These are phyloP conservation scores for Oreotragus oreotragus DNA, from an alignment of 2,113 vertebrate species.

Conservation along the genomic window DNA sequence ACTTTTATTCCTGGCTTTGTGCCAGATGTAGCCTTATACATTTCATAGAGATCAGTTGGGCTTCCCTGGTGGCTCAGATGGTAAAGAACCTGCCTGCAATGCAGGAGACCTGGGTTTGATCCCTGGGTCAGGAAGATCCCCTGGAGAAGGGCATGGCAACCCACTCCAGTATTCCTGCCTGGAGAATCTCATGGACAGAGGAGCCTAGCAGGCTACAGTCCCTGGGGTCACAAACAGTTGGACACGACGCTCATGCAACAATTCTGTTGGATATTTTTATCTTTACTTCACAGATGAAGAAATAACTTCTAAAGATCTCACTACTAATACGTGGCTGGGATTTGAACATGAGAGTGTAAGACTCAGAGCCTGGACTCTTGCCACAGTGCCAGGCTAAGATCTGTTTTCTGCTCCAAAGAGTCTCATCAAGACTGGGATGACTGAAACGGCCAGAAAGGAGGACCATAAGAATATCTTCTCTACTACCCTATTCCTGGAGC, in stretches of 20 bases:
- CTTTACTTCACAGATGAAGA: neutral
- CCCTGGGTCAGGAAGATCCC: neutral
- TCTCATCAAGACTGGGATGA: neutral
- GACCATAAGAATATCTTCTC: neutral
- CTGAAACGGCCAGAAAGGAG: neutral
- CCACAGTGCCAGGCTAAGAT: neutral
- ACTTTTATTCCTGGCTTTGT: neutral
- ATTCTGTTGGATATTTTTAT: neutral
- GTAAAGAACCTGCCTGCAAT: neutral
- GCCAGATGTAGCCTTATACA: neutral
- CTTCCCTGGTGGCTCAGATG: neutral
- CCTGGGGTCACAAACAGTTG: neutral
- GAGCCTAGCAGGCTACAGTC: neutral
- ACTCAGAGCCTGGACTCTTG: neutral
- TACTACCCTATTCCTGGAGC: too few species aligned
- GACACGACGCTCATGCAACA: neutral
- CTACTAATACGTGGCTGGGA: neutral
- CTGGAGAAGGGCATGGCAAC: neutral
- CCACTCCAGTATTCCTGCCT: neutral
- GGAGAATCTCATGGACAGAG: neutral
- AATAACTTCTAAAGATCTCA: neutral
- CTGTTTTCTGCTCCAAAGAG: neutral
- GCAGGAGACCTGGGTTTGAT: neutral
- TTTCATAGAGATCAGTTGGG: neutral
- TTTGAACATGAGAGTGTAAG: neutral